phyloP scores from a whole-genome alignment of 2,888 invertebrate genomes.

The Latheticus oryzae region DNA sequence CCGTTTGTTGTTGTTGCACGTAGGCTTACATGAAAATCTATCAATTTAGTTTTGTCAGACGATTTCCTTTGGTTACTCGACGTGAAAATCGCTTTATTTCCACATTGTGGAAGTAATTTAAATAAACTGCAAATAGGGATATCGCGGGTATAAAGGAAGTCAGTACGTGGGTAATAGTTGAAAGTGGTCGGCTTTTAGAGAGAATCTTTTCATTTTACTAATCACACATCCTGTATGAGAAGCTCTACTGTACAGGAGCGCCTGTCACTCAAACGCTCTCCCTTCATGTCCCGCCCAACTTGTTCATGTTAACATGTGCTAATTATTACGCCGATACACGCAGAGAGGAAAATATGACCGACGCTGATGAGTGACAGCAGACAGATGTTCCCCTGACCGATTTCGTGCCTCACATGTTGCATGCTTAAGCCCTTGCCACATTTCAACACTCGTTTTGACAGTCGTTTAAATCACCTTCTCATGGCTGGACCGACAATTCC shows the following conservation, averaged over 20 bases:
- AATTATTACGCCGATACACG: slow-evolving; percentile 47
- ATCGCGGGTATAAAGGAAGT: slow-evolving; percentile 51
- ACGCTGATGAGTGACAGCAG: slow-evolving; percentile 43
- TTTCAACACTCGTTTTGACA: slow-evolving; percentile 37
- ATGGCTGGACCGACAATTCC: slow-evolving; percentile 13
- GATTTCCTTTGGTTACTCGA: slow-evolving; percentile 52
- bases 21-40: slow-evolving; percentile 53
- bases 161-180: slow-evolving; percentile 30
- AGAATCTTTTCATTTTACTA: slow-evolving; percentile 16
- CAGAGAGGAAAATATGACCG: slow-evolving; percentile 42
- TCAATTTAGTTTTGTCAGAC: slow-evolving; percentile 57
- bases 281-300: slow-evolving; percentile 41
- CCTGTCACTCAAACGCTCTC: slow-evolving; percentile 33
- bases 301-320: slow-evolving; percentile 51
- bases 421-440: slow-evolving; percentile 34
- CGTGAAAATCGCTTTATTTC: slow-evolving; percentile 57
- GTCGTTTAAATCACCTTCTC: slow-evolving; percentile 29
- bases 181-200: slow-evolving; percentile 27
- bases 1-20: slow-evolving; percentile 51
- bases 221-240: slow-evolving; percentile 15
- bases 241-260: slow-evolving; percentile 13
- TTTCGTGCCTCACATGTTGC: slow-evolving; percentile 42
- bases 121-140: slow-evolving; percentile 65
- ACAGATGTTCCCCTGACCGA: slow-evolving; percentile 41
- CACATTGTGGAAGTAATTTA: slow-evolving; percentile 59